Percentiles rank a stretch among this genome's conserved stretches.
These are phyloP conservation scores for Cuniculus paca DNA, from an alignment of 2,797 vertebrate species.

Conservation along the genomic window DNA sequence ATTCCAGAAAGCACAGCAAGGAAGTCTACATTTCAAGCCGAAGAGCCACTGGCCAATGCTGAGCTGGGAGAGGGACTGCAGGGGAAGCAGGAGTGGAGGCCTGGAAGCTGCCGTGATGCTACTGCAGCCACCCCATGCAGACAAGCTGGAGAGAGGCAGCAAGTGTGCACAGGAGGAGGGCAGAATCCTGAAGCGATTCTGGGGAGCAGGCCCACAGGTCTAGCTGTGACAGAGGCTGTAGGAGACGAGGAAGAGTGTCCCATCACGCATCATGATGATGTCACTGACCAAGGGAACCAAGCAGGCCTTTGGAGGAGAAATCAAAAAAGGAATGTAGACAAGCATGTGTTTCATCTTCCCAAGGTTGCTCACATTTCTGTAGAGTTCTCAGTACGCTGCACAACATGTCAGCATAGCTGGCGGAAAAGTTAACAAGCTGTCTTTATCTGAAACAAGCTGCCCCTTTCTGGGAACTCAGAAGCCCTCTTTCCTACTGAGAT, in stretches of 20 bases:
- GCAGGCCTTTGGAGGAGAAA: background rate
- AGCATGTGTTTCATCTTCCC: background rate
- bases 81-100: too few species aligned
- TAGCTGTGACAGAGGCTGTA: background rate
- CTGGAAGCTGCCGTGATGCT: too few species aligned
- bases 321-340: background rate
- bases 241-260: background rate
- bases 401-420: background rate
- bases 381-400: background rate
- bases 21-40: background rate
- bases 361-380: background rate
- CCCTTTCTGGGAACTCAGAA: background rate
- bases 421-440: background rate
- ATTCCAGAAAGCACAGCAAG: background rate
- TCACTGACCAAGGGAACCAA: background rate
- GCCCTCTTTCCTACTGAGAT: background rate
- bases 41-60: background rate
- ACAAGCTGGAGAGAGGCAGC: background rate
- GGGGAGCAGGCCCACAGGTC: background rate
- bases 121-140: fast-evolving
- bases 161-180: background rate
- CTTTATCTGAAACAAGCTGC: background rate
- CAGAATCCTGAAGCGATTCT: background rate
- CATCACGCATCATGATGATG: background rate
- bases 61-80: background rate